Conservation (phyloP, 2,888 invertebrate species). For the Apamea sordens region DNA sequence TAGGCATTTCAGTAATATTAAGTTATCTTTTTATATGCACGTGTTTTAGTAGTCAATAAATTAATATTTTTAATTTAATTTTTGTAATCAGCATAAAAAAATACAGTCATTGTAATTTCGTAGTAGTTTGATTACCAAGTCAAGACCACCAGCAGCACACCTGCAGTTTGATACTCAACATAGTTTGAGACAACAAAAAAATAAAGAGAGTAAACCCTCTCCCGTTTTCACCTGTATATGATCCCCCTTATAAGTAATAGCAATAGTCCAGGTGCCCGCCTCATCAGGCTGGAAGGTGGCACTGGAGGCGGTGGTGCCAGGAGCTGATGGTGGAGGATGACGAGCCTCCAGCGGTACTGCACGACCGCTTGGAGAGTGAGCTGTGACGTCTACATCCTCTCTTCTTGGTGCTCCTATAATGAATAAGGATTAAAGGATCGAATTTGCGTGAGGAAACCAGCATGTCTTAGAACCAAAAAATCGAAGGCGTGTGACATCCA, state of each 20-base stretch:
- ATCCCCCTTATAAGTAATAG: constrained; percentile 98
- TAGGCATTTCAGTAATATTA: too few relatives aligned
- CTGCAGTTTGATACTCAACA: too few relatives aligned
- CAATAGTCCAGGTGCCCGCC: constrained; percentile 99
- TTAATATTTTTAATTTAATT: too few relatives aligned
- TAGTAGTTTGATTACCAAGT: too few relatives aligned
- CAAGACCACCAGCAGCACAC: too few relatives aligned
- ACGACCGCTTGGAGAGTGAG: constrained; percentile 97
- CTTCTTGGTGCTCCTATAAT: constrained; percentile 92
- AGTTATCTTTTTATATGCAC: too few relatives aligned
- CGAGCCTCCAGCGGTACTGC: constrained; percentile 89
- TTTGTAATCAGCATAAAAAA: too few relatives aligned
- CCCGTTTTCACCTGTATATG: constrained; percentile 94
- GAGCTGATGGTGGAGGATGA: constrained; percentile 95
- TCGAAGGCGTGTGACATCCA: neutral
- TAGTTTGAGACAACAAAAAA: too few relatives aligned
- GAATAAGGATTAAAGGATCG: neutral
- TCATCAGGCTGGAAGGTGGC: constrained; percentile 99
- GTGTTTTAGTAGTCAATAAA: too few relatives aligned
- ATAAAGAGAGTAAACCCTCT: neutral
- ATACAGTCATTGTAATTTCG: too few relatives aligned
- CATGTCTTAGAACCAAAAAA: neutral
- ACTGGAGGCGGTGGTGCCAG: constrained; percentile 95
- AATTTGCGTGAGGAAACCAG: neutral
- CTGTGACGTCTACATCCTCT: constrained; percentile 97